Conservation (phyloP, 1,140 invertebrate species). For the Brachionus rubens region DNA sequence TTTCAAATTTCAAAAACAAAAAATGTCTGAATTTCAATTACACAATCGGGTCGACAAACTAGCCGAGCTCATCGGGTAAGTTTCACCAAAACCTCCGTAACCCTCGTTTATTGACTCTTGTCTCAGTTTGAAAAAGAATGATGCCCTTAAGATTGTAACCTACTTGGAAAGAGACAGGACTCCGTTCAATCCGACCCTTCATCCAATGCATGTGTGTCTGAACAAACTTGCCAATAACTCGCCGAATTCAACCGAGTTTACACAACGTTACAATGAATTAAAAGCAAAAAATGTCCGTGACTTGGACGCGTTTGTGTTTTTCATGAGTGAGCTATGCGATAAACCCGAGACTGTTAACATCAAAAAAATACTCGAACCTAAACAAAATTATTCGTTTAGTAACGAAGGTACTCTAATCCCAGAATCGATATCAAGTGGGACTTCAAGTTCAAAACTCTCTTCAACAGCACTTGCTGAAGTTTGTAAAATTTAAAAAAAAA, state of each 20-base stretch:
- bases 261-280: conserved; percentile 32
- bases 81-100: neutral
- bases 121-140: conserved; percentile 13
- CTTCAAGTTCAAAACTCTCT: conserved; percentile 18
- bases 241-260: conserved; percentile 23
- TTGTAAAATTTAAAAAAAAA: no score
- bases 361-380: neutral
- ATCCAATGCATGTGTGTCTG: neutral
- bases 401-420: neutral
- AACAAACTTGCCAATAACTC: conserved; percentile 22
- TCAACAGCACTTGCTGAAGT: conserved; percentile 31
- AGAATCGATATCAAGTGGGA: conserved; percentile 19
- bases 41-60: conserved; percentile 15
- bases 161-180: conserved; percentile 27
- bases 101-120: no score
- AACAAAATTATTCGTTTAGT: neutral
- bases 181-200: neutral
- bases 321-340: conserved; percentile 20
- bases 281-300: conserved; percentile 36
- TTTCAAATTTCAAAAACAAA: neutral
- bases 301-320: conserved; percentile 36
- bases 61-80: neutral
- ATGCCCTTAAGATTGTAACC: neutral
- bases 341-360: neutral
- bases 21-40: conserved; percentile 37